These are phyloP conservation scores for Mechanitis mazaeus DNA, from an alignment of 2,888 invertebrate species.

Conservation along the genomic window DNA sequence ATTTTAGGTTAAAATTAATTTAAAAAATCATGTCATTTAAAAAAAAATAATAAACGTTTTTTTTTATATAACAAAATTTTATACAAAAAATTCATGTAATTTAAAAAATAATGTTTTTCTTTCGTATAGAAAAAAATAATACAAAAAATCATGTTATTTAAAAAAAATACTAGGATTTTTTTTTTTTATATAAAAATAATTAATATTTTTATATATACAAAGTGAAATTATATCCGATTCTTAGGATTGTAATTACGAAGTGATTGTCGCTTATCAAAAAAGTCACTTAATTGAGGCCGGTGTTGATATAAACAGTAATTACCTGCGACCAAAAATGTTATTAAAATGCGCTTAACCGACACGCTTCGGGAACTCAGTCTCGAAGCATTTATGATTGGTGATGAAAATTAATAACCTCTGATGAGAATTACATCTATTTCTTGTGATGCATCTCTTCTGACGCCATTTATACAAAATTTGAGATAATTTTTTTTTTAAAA, in stretches of 20 bases:
- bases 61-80: no score
- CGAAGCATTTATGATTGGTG: slow-evolving; percentile 6
- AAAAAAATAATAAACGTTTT: no score
- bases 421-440: slow-evolving; percentile 3
- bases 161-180: background rate
- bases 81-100: no score
- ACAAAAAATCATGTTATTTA: no score
- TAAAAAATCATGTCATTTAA: no score
- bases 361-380: slow-evolving; percentile 38
- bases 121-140: no score
- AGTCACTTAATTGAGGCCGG: slow-evolving; percentile 66
- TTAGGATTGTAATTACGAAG: slow-evolving; percentile 66
- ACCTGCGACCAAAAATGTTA: slow-evolving; percentile 66
- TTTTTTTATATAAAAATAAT: slow-evolving; percentile 8
- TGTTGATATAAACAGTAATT: slow-evolving; percentile 73
- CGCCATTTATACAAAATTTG: no score
- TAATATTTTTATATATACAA: slow-evolving; percentile 11
- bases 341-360: slow-evolving; percentile 72
- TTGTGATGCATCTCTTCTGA: background rate
- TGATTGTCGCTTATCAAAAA: slow-evolving; percentile 70
- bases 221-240: slow-evolving; percentile 49
- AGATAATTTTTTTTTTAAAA: no score
- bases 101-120: no score
- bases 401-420: background rate
- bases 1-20: no score